Conservation (phyloP, 2,888 invertebrate species). For the Hyposoter didymator region DNA sequence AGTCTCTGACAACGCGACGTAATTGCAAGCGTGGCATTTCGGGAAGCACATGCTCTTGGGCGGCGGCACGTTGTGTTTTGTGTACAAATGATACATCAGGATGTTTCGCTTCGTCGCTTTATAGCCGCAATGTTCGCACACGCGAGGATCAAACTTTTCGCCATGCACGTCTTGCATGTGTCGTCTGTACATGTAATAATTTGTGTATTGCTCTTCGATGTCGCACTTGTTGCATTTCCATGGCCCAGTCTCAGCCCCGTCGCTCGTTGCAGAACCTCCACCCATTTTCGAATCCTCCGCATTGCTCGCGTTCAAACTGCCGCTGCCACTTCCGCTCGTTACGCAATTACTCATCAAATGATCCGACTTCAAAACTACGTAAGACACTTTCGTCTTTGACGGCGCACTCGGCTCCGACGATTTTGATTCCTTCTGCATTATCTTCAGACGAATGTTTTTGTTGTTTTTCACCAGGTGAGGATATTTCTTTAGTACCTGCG, state of each 20-base stretch:
- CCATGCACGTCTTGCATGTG: slow-evolving; percentile 93
- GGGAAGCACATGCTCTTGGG: slow-evolving; percentile 90
- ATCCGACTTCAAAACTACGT: slow-evolving; percentile 85
- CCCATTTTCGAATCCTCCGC: slow-evolving; percentile 69
- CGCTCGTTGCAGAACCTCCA: slow-evolving; percentile 80
- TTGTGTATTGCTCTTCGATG: slow-evolving; percentile 86
- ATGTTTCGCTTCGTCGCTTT: slow-evolving; percentile 90
- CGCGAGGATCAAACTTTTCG: slow-evolving; percentile 90
- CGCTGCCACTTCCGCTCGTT: slow-evolving; percentile 44
- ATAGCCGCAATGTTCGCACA: slow-evolving; percentile 94
- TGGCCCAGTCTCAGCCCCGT: slow-evolving; percentile 88
- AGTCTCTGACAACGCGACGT: slow-evolving; percentile 90
- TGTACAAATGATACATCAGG: slow-evolving; percentile 91
- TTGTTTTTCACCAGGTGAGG: slow-evolving; percentile 94
- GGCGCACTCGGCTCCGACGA: slow-evolving; percentile 76
- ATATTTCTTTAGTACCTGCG: slow-evolving; percentile 89
- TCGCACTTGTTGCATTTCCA: slow-evolving; percentile 93
- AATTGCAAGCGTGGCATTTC: slow-evolving; percentile 91
- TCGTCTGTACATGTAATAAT: slow-evolving; percentile 92
- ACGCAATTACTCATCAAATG: slow-evolving; percentile 76
- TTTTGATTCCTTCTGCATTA: slow-evolving; percentile 87
- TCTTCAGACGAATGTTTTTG: slow-evolving; percentile 94
- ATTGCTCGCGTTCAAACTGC: slow-evolving; percentile 59
- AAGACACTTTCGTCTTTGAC: slow-evolving; percentile 84
- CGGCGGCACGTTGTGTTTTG: slow-evolving; percentile 91